A percentile compares a stretch with the other conserved stretches of the same genome.
Conservation (phyloP, 2,113 vertebrate genomes). For the Gallinago paraguaiae region DNA sequence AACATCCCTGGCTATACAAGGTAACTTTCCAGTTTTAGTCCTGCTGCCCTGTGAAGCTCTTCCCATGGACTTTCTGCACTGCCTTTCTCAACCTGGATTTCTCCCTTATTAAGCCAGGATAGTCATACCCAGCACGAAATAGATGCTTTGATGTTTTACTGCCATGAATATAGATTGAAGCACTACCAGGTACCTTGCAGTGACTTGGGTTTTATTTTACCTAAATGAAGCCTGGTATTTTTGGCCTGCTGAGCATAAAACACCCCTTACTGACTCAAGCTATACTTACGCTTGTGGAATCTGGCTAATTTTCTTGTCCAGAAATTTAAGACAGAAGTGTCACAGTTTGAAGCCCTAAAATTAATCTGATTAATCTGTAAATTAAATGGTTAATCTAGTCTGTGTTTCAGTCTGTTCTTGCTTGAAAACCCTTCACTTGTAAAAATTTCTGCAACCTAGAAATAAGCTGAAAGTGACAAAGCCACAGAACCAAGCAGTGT, state of each 20-base stretch:
- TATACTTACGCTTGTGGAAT: background rate
- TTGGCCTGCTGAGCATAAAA: background rate
- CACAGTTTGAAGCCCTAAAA: background rate
- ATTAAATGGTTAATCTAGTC: background rate
- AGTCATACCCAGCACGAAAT: background rate
- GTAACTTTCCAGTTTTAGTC: constrained; percentile 47
- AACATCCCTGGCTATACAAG: constrained; percentile 70
- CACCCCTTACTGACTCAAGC: background rate
- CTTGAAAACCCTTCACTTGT: background rate
- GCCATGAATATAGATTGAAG: background rate
- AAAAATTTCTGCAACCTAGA: background rate
- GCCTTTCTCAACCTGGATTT: background rate
- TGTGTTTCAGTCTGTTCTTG: background rate
- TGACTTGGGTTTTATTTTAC: background rate
- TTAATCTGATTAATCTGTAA: too few species aligned
- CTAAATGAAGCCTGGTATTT: background rate
- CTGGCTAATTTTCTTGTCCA: background rate
- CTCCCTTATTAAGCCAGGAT: background rate
- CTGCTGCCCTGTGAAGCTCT: background rate
- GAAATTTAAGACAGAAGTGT: background rate
- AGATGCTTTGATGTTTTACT: background rate
- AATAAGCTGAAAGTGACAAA: background rate
- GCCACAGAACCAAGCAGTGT: background rate
- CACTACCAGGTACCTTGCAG: background rate
- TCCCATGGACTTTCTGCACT: background rate